Conservation (phyloP, 2,797 vertebrate species). For the Mormyrus proboscirostris region DNA sequence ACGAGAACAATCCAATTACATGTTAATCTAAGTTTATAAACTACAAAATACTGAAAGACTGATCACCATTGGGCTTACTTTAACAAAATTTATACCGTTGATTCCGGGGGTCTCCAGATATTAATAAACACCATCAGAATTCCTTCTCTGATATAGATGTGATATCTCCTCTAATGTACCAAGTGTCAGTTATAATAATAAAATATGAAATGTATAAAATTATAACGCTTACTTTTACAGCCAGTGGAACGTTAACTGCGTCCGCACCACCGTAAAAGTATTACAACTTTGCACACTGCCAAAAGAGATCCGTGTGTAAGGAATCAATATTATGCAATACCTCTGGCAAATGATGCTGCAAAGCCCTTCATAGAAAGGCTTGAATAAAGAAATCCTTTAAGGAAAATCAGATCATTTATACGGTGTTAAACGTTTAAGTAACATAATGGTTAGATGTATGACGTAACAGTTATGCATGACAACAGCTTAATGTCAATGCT, state of each 20-base stretch:
- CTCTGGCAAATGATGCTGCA: background rate
- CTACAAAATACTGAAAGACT: background rate
- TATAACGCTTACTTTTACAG: background rate
- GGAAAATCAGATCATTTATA: background rate
- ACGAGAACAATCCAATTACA: background rate
- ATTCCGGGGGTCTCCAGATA: background rate
- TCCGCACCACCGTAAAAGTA: background rate
- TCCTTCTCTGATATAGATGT: background rate
- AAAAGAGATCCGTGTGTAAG: constrained; percentile 16
- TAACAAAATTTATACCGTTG: background rate
- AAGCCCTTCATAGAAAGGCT: background rate
- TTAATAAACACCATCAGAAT: background rate
- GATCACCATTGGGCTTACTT: background rate
- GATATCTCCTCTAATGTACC: background rate
- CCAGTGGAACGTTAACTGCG: background rate
- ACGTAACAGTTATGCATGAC: background rate
- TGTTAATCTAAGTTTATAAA: background rate
- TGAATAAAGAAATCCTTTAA: background rate
- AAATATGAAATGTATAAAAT: background rate
- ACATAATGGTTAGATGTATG: background rate
- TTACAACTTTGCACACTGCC: background rate
- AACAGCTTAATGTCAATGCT: background rate
- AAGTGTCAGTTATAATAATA: background rate
- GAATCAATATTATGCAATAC: constrained; percentile 10
- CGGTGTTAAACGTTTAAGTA: background rate